A percentile compares a stretch with the other conserved stretches of the same genome.
Evolutionary conservation across 2,888 invertebrate genomes (phyloP).

Genomic region (Elgonia sp.): DNA sequence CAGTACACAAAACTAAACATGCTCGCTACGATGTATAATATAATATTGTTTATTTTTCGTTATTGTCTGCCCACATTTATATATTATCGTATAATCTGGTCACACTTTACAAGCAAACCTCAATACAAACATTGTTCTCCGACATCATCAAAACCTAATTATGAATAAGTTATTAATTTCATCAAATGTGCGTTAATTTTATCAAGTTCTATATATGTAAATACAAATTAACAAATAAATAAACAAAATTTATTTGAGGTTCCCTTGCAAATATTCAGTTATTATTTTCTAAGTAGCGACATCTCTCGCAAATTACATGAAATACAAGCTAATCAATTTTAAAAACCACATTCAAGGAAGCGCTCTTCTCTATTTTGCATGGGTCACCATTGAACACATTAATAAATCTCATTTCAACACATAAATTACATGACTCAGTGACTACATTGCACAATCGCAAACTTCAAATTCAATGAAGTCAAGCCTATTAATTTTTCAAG

Average conservation of each 20-base stretch:
- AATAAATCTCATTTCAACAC: slow-evolving; percentile 50
- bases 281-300: slow-evolving; percentile 30
- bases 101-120: slow-evolving; percentile 51
- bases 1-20: slow-evolving; percentile 52
- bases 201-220: not conserved
- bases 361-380: slow-evolving; percentile 39
- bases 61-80: slow-evolving; percentile 87
- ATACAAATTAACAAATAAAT: not conserved
- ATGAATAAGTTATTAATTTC: not conserved
- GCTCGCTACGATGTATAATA: slow-evolving; percentile 57
- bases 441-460: slow-evolving; percentile 61
- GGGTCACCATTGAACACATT: slow-evolving; percentile 57
- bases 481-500: not conserved
- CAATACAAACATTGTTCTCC: not conserved
- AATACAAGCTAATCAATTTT: slow-evolving; percentile 49
- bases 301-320: slow-evolving; percentile 41
- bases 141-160: not conserved
- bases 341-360: slow-evolving; percentile 52
- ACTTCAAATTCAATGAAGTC: slow-evolving; percentile 30
- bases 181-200: slow-evolving; percentile 13
- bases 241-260: slow-evolving; percentile 15
- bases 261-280: slow-evolving; percentile 9
- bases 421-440: slow-evolving; percentile 42
- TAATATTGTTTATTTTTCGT: slow-evolving; percentile 81
- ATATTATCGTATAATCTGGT: slow-evolving; percentile 80